Evolutionary conservation across 1,140 invertebrate genomes (phyloP), one percentile per base, ranked within the genome.

Genomic region (Theocolax elegans): DNA sequence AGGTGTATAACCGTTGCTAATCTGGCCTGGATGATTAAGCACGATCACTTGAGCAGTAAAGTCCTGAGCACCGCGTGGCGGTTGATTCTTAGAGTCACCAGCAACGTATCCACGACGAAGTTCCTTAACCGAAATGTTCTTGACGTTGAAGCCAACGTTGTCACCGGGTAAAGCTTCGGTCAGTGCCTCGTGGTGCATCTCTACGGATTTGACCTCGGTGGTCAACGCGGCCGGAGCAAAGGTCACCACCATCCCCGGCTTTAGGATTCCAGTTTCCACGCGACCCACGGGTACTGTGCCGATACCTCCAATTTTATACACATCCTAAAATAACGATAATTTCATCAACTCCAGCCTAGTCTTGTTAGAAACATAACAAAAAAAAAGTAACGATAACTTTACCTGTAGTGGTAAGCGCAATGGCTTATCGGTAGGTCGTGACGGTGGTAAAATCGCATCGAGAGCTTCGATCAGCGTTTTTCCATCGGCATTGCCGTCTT

Each of bases 151-250:
- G 74, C 97, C 97, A 72, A 99, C 97, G 83, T 99, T 99, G 89
- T 99, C 97, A 65, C 97, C 97, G 40, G 97, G 97, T 71, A 95
- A 88, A 73, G 97, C 97, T 83, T 99, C 97, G 60, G 91, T 88
- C 40, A 99, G 87, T 31, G 96, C 93, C 88, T 98, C 97, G 89
- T 99, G 97, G 85, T 99, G 97, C 97, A 99, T 99, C 87, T 99
- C 97, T 38, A 99, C 97, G 15, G 97, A 99, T 84, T 99, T 99
- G n/a, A 99, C 97, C 89, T 99, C 97, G 87, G 97, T 99, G 76
- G 95, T 97, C 71, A 99, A 86, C 74, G 93, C 93, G 58, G 92
- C 93, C 3, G 95, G 97, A 21, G 97, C 97, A 80, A 99, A 99
- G 31, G 95, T 97, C 10, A 99, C 97, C 71, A 99, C 92, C 93